Base-by-base conservation (phyloP, 2,797 vertebrate species). In the Microctenopoma steveboyesi region DNA sequence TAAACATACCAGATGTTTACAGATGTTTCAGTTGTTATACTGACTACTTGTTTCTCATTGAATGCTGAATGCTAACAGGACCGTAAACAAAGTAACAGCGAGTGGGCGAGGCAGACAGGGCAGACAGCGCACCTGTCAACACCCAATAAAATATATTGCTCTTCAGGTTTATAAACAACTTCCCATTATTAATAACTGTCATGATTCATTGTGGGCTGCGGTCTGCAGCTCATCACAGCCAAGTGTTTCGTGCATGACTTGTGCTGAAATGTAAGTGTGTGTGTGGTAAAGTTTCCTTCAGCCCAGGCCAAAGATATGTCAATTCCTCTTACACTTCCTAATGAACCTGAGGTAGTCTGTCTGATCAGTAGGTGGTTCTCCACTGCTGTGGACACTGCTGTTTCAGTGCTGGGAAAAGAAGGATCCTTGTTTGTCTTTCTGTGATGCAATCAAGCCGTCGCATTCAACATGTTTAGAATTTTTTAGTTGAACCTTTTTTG, bases 301-400 rank as follows among this genome's bases (percentile, higher is more conserved):
- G 50, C 51, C 16, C 7, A 15, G 9, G 86, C 87, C 91, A 91
- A 90, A 70, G 64, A 67, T 71, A 79, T 89, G 88, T 89, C 90
- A 89, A 59, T 85, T 88, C 72, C 72, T 79, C 68, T 89, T 67
- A 75, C 84, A 78, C 82, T 85, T 90, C 69, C 79, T 82, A 87
- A 90, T 89, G 79, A 91, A 89, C 48, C 56, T 76, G 54, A 45
- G 69, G 69, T 50, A 12, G 50, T 43, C 39, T 72, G 64, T 28
- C 30, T 76, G 63, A 74, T 72, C 63, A 66, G 61, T 25, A 13
- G 12, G 42, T 27, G 40, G 35, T 22, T 51, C 27, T 5, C 28
- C 39, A 47, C 18, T 49, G 14, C 16, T 53, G 25, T 37, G 72
- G 53, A 81, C 60, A 55, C 35, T 18, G 39, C 42, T 43, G 54